Conservation (phyloP, 1,140 invertebrate species). For the Drosophila jambulina region DNA sequence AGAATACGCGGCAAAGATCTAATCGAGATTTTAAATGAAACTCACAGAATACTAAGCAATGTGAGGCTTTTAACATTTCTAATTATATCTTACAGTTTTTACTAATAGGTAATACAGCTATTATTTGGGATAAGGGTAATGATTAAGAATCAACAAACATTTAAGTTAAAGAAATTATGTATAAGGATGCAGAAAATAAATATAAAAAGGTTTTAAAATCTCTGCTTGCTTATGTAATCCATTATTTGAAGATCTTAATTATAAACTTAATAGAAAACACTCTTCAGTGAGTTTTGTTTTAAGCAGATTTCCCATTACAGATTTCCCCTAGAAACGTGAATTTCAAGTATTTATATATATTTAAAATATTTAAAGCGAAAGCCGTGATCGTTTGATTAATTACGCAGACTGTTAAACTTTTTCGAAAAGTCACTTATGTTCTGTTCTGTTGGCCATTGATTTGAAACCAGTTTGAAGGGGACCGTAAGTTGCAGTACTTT, state of each 20-base stretch:
- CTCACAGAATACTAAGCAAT: background rate
- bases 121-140: background rate
- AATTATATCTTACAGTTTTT: background rate
- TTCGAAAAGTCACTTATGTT: conserved; percentile 17
- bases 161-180: background rate
- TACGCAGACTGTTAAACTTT: conserved; percentile 17
- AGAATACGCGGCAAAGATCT: conserved; percentile 31
- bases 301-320: background rate
- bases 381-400: conserved; percentile 33
- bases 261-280: background rate
- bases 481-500: conserved; percentile 58
- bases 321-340: background rate
- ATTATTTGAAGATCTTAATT: background rate
- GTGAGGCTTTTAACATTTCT: background rate
- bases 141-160: background rate
- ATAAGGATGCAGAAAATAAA: too few relatives aligned
- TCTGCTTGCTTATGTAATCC: background rate
- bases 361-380: conserved; percentile 20
- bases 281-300: background rate
- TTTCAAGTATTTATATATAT: conserved; percentile 21
- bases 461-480: conserved; percentile 37
- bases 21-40: conserved; percentile 13
- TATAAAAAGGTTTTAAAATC: background rate
- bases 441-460: conserved; percentile 4
- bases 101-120: background rate